Conservation (phyloP, 2,797 vertebrate genomes). For the Anableps anableps region DNA sequence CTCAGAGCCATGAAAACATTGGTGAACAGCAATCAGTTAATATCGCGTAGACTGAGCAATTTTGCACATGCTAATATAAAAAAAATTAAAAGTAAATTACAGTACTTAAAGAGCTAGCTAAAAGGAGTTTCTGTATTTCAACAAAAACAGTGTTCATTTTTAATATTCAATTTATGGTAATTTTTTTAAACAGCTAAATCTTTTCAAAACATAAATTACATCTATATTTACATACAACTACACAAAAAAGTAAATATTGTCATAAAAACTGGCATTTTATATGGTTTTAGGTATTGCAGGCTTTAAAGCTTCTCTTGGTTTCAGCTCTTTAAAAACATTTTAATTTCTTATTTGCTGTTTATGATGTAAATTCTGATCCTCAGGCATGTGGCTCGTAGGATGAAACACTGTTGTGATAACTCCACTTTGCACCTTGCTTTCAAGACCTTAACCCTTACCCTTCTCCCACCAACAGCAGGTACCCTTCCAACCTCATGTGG, state of each 20-base stretch:
- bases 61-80: not conserved
- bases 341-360: not conserved
- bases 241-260: not conserved
- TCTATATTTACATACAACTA: not conserved
- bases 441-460: constrained; percentile 12
- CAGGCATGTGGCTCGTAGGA: not conserved
- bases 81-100: not conserved
- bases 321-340: not conserved
- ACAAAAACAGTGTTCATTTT: not conserved
- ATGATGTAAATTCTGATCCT: not conserved
- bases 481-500: constrained; percentile 34
- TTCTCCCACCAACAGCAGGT: constrained; percentile 13
- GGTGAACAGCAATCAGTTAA: not conserved
- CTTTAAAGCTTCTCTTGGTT: not conserved
- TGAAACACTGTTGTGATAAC: not conserved
- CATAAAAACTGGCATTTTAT: not conserved
- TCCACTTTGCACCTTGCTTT: constrained; percentile 19
- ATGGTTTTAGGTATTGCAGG: not conserved
- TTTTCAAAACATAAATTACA: not conserved
- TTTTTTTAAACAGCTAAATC: not conserved
- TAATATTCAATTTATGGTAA: not conserved
- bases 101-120: not conserved
- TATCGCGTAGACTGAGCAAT: not conserved
- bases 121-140: not conserved
- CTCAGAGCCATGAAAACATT: not conserved